Evolutionary conservation across 2,888 invertebrate species (phyloP), one percentile per base, ranked within the genome.

Genomic region (Cryptophagus acutangulus): DNA sequence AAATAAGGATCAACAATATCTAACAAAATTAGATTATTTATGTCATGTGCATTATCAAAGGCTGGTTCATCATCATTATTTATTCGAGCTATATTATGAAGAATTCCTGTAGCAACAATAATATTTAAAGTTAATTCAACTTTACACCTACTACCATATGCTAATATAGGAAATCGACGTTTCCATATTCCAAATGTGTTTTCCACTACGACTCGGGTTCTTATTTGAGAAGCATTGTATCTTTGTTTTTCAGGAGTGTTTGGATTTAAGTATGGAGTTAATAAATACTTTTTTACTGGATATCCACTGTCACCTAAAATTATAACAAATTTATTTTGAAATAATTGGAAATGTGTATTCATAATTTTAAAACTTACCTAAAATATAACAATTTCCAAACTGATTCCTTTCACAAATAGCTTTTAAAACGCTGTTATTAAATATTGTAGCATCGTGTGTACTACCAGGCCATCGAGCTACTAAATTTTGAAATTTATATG

Each of bases 181-280:
- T 49, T 49, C 41, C 38, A 41, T 9, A 46, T 34, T 6, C 46
- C 46, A 46, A 50, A 46, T 5, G 33, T 9, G 28, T 38, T 31
- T 38, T 50, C 48, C 8, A 49, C 36, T 3, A 20, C 28, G 36
- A 43, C 43, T 38, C 43, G 17, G 1, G 50, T 50, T 10, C 33
- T 16, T 10, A 49, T 47, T 24, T 47, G 45, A 9, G 42, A 30
- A 31, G 17, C 17, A 33, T 49, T 51, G 20, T 49, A 51, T 13
- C 17, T 18, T 17, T 30, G 16, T 45, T 51, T 43, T 15, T 34
- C 18, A 25, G 2, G 14, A 15, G 37, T 45, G 10, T 6, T 14
- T 9, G 45, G 43, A 37, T 49, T 37, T 17, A 33, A 28, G n/a
- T 49, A 9, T 17, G 49, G 49, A 24, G 47, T 49, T 12, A 45